Conservation (phyloP, 2,113 vertebrate genomes). For the Passer domesticus region DNA sequence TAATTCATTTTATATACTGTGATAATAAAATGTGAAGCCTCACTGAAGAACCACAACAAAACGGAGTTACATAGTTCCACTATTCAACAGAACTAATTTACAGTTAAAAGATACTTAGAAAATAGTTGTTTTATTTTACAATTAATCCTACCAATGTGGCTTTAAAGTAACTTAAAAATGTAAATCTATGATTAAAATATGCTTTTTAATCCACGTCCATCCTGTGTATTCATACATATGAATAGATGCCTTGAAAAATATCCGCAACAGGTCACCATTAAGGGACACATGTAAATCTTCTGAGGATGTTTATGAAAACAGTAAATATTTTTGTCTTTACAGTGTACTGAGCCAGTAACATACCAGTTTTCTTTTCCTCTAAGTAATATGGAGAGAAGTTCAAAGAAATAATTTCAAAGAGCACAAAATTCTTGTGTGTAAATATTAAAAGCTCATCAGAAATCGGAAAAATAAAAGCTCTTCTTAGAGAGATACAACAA, state of each 20-base stretch:
- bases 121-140: not conserved
- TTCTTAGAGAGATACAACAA: not conserved
- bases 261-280: not conserved
- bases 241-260: not conserved
- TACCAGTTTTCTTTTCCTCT: not conserved
- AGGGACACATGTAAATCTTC: not conserved
- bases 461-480: not conserved
- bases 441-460: not conserved
- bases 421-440: not conserved
- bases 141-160: not conserved
- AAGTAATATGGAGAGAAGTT: not conserved
- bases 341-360: not conserved
- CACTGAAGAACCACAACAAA: not conserved
- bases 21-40: not conserved
- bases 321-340: not conserved
- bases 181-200: not conserved
- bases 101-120: not conserved
- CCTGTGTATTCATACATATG: not conserved
- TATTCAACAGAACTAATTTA: not conserved
- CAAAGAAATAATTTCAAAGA: constrained; percentile 23
- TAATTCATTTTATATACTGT: not conserved
- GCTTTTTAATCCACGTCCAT: not conserved
- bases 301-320: not conserved
- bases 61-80: not conserved
- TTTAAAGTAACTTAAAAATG: not conserved